Base-by-base conservation (phyloP, 1,140 invertebrate species). In the Bombus superbus region DNA sequence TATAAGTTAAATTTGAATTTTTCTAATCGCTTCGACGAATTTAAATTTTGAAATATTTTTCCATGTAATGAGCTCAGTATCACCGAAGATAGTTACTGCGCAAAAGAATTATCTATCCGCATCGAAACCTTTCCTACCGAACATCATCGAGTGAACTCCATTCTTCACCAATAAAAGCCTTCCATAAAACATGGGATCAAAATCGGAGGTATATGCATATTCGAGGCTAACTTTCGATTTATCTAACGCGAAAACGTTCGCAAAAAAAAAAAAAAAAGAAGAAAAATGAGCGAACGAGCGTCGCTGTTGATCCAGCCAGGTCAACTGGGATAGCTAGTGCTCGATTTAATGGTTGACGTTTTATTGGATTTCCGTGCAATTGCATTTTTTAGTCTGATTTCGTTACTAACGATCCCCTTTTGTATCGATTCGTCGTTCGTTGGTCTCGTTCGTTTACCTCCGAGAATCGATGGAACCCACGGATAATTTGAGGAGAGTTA, bases 361-460 rank as follows among this genome's bases (percentile, higher is more conserved):
- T 93, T 93, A 94, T 92, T 89, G 92, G 92, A 93, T 92, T 93
- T 92, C 81, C 90, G 89, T 90, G 83, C 86, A 92, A 93, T 91
- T 92, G 90, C 89, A 92, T 89, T 93, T 93, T 93, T 91, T 80
- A 87, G 68, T 89, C 86, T 88, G 84, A 92, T 90, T 92, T 89
- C 81, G 88, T 86, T 88, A 77, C 91, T 88, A 88, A 92, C 91
- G 89, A 92, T 86, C 87, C 84, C 80, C 75, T 74, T 90, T 89
- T 89, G 83, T 86, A 88, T 90, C 89, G 78, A 85, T 44, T 88
- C 71, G 59, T 88, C 71, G 59, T 44, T 32, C 62, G 5, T 42
- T 28, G 76, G 44, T 69, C 76, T 53, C 80, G 78, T 87, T 68
- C 64, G 69, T 81, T 75, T 73, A 38, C 42, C 47, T n/a, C 35